Evolutionary conservation across 2,797 vertebrate species (phyloP).

Genomic region (Microctenopoma stevenorrisi): DNA sequence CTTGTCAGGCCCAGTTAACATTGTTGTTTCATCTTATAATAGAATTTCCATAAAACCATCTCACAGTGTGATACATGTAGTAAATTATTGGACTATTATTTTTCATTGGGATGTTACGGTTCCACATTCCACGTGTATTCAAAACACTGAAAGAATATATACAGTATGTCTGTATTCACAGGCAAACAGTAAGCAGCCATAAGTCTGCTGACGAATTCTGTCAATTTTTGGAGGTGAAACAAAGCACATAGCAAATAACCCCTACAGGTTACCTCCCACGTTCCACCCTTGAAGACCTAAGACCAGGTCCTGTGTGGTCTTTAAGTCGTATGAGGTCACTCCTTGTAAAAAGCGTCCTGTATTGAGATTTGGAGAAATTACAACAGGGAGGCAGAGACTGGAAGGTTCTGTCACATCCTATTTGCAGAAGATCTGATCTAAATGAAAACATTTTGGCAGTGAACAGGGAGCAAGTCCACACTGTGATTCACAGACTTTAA

Average conservation of each 20-base stretch:
- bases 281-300: slow-evolving; percentile 31
- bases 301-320: slow-evolving; percentile 27
- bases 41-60: slow-evolving; percentile 4
- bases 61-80: not conserved
- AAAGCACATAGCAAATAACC: slow-evolving; percentile 42
- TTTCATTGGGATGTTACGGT: not conserved
- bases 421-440: slow-evolving; percentile 27
- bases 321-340: slow-evolving; percentile 24
- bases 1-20: not conserved
- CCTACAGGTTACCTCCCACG: slow-evolving; percentile 47
- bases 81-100: too few species aligned
- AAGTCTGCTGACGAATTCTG: slow-evolving; percentile 55
- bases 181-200: slow-evolving; percentile 47
- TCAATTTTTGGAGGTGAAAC: slow-evolving; percentile 33
- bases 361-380: slow-evolving; percentile 28
- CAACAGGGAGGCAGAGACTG: slow-evolving; percentile 9
- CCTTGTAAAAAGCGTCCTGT: slow-evolving; percentile 22
- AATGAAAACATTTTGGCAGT: slow-evolving; percentile 24
- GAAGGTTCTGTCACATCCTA: slow-evolving; percentile 40
- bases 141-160: not conserved
- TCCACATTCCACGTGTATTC: slow-evolving; percentile 4
- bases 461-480: slow-evolving; percentile 42
- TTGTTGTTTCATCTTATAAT: slow-evolving; percentile 1
- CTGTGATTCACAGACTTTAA: slow-evolving; percentile 46
- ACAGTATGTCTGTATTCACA: slow-evolving; percentile 14